phyloP scores from a whole-genome alignment of 2,113 vertebrate genomes.

The Megaceryle maxima region DNA sequence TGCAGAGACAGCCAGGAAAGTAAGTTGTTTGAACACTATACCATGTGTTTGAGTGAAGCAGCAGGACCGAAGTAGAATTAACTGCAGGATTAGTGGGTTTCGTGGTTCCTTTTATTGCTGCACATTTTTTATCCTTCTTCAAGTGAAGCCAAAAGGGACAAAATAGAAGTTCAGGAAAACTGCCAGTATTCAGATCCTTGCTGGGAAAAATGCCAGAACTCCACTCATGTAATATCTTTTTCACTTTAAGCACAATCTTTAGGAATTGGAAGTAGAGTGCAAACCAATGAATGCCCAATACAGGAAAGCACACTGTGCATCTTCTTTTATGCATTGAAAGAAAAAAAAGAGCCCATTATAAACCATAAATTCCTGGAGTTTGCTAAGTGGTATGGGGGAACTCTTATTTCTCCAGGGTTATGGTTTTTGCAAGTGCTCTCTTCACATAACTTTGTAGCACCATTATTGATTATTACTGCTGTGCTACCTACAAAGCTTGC shows the following conservation, averaged over 20 bases:
- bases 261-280: not conserved
- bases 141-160: constrained; percentile 11
- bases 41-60: not conserved
- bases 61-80: not conserved
- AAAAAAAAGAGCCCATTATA: not conserved
- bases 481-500: not conserved
- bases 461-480: not conserved
- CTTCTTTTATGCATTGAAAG: not conserved
- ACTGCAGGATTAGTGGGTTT: not conserved
- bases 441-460: not conserved
- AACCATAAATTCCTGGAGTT: not conserved
- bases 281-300: not conserved
- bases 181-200: not conserved
- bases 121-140: not conserved
- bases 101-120: not conserved
- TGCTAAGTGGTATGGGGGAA: not conserved
- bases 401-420: not conserved
- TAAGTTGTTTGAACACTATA: not conserved
- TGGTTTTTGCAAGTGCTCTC: not conserved
- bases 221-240: constrained; percentile 27
- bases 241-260: not conserved
- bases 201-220: constrained; percentile 51
- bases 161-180: constrained; percentile 43
- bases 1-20: not conserved
- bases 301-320: not conserved